Evolutionary conservation across 2,797 vertebrate species (phyloP), one percentile per base, ranked within the genome.

Genomic region (Pseudocheirus occidentalis): DNA sequence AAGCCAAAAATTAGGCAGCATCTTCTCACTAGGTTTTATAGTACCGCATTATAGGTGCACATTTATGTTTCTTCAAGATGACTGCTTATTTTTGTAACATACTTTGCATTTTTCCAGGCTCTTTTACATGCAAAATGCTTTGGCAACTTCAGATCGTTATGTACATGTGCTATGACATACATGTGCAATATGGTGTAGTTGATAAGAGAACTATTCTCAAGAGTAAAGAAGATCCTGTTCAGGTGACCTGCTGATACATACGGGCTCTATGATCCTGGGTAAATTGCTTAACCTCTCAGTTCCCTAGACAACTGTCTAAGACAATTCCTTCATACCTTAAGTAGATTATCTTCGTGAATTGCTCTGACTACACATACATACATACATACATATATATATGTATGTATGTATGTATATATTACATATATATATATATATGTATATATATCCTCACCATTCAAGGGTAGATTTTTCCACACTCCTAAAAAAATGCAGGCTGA

Each of bases 391-490:
- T n/a, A n/a, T n/a, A n/a, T n/a, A n/a, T n/a, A n/a, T n/a, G n/a
- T n/a, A n/a, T n/a, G n/a, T n/a, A n/a, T n/a, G n/a, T n/a, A n/a
- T n/a, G n/a, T n/a, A n/a, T n/a, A n/a, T n/a, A n/a, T n/a, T n/a
- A n/a, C n/a, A n/a, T n/a, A n/a, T n/a, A n/a, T n/a, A n/a, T n/a
- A n/a, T n/a, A n/a, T n/a, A n/a, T n/a, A n/a, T n/a, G n/a, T n/a
- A n/a, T n/a, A n/a, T n/a, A n/a, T n/a, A n/a, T n/a, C 95, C 93
- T 34, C 29, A 18, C 59, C 92, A 96, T 94, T 24, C 3, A 55
- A 91, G 13, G 92, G 16, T 4, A 89, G 1, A 57, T 58, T 97
- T 95, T 91, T 92, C 66, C 40, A 94, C 53, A 92, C 58, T 95
- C 46, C 50, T 13, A 55, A 46, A 92, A n/a, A 91, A 34, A 55